A percentile compares a stretch with the other conserved stretches of the same genome.
Evolutionary conservation across 1,140 invertebrate species (phyloP).

Genomic region (Pygmarrhopalites habei): DNA sequence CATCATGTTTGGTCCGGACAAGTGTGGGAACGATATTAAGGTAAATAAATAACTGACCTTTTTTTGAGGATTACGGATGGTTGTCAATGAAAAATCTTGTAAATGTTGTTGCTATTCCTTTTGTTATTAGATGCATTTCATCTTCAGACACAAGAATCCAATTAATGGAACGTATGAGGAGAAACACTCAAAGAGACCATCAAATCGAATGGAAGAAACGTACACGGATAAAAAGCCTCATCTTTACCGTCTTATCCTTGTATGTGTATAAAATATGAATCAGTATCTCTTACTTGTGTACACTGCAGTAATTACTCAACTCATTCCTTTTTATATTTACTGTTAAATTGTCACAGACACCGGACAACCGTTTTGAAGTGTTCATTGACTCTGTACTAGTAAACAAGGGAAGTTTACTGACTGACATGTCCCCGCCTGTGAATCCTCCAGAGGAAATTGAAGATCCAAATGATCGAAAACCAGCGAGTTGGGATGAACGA

Average conservation of each 20-base stretch:
- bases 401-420: conserved; percentile 76
- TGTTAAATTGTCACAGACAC: conserved; percentile 27
- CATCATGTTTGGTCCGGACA: conserved; percentile 99
- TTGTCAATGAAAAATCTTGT: no score
- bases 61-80: no score
- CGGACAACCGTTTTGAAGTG: conserved; percentile 33
- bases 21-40: conserved; percentile 93
- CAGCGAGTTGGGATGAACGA: conserved; percentile 92
- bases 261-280: conserved; percentile 12
- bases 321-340: background rate
- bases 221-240: conserved; percentile 95
- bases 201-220: conserved; percentile 72
- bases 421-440: conserved; percentile 85
- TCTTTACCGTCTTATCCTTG: conserved; percentile 70
- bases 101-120: no score
- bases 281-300: no score
- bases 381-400: conserved; percentile 47
- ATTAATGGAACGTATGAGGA: conserved; percentile 79
- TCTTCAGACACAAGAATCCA: conserved; percentile 93
- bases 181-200: conserved; percentile 85
- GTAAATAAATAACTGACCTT: conserved; percentile 44
- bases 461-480: conserved; percentile 84
- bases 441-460: conserved; percentile 94
- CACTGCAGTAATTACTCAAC: no score
- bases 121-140: conserved; percentile 79